Evolutionary conservation across 37 sponge, comb jelly and placozoan species (phyloP).

Genomic region (Spongilla lacustris): DNA sequence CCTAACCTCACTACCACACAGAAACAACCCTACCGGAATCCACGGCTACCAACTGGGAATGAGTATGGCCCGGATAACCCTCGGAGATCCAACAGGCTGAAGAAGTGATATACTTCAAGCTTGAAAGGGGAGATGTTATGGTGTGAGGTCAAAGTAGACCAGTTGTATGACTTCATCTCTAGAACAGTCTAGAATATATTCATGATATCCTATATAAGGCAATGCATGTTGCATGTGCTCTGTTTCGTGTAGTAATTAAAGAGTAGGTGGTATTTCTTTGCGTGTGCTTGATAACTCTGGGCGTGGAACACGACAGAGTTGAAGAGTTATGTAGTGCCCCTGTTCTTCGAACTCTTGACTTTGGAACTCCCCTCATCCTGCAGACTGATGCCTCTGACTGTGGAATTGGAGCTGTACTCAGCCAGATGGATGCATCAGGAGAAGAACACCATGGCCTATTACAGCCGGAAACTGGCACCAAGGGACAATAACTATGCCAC

Average conservation of each 20-base stretch:
- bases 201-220: neutral
- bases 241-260: neutral
- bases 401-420: too few species aligned
- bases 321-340: too few species aligned
- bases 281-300: neutral
- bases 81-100: neutral
- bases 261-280: neutral
- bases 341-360: too few species aligned
- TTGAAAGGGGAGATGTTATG: neutral
- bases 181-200: neutral
- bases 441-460: too few species aligned
- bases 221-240: neutral
- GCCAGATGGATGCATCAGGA: too few species aligned
- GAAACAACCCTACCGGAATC: neutral
- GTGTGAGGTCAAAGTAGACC: neutral
- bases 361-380: too few species aligned
- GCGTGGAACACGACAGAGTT: neutral
- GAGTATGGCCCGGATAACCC: conserved; percentile 1
- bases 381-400: too few species aligned
- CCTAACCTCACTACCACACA: too few species aligned
- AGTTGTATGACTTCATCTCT: neutral
- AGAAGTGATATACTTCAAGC: neutral
- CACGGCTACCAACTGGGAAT: neutral
- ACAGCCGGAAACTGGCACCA: too few species aligned
- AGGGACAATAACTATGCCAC: too few species aligned